A percentile compares a stretch with the other conserved stretches of the same genome.
phyloP scores from a whole-genome alignment of 2,113 vertebrate species.

The rabbit (Oryctolagus cuniculus) region mOryCun1.1 NC_091435.1:36335501-36336000 shows the following conservation, averaged over 20 bases:
- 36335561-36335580: slow-evolving; percentile 47
- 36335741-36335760: not conserved
- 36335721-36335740: not conserved
- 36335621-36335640: slow-evolving; percentile 49
- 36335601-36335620: not conserved
- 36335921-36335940: not conserved
- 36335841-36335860: not conserved
- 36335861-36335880: not conserved
- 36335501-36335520: slow-evolving; percentile 54
- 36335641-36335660: not conserved
- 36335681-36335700: slow-evolving; percentile 17
- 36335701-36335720: slow-evolving; percentile 11
- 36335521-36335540: slow-evolving; percentile 67
- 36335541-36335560: slow-evolving; percentile 9
- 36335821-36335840: not conserved
- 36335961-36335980: not conserved
- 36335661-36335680: not conserved
- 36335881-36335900: not conserved
- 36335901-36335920: not conserved
- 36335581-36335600: slow-evolving; percentile 50
- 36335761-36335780: not conserved
- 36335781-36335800: not conserved
- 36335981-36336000: not conserved
- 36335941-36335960: not conserved
- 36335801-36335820: not conserved